These are phyloP conservation scores for Anguilla obscura DNA, from an alignment of 2,797 vertebrate genomes.

Conservation along the genomic window DNA sequence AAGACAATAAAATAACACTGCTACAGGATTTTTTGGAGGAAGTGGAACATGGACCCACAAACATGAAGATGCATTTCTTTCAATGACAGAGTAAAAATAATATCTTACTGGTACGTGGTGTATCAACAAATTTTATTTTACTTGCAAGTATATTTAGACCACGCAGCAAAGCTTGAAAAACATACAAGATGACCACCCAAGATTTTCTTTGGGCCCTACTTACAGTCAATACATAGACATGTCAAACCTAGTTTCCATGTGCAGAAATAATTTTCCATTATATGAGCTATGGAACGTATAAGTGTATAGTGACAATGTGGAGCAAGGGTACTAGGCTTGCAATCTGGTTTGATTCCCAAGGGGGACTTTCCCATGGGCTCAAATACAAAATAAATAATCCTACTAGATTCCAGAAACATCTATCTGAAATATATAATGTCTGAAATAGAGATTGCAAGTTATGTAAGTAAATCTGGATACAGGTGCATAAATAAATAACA, in stretches of 20 bases:
- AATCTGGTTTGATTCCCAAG: background rate
- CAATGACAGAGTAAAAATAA: too few species aligned
- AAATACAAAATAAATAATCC: background rate
- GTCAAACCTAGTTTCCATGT: background rate
- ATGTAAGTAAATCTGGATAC: background rate
- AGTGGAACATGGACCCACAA: too few species aligned
- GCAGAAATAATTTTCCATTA: background rate
- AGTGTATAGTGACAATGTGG: background rate
- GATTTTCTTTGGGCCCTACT: background rate
- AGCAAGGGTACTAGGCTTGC: background rate
- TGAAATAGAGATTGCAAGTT: background rate
- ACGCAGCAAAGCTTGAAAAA: too few species aligned
- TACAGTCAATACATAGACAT: background rate
- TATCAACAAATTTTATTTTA: too few species aligned
- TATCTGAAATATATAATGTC: background rate
- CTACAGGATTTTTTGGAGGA: too few species aligned
- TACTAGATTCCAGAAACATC: background rate
- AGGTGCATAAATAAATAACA: background rate
- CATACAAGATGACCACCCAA: too few species aligned
- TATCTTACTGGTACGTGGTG: too few species aligned
- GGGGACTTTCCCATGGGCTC: background rate
- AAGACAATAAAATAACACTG: too few species aligned
- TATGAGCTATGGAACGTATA: background rate
- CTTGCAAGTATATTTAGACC: too few species aligned
- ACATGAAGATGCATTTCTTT: too few species aligned